Evolutionary conservation across 2,888 invertebrate genomes (phyloP).

Genomic region (Thereva nobilitata): DNA sequence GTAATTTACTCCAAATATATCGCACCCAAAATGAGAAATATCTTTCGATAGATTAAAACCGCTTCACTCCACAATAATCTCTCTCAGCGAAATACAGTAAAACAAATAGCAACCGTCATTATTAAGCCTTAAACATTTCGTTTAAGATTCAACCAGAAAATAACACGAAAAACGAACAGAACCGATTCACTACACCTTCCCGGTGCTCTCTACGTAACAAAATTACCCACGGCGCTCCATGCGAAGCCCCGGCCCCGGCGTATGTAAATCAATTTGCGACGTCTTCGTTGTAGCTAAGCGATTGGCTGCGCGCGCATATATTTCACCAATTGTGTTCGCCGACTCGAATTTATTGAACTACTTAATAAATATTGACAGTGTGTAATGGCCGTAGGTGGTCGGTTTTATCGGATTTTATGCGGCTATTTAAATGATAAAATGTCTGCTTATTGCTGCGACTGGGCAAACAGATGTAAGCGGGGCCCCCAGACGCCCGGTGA

Average conservation of each 20-base stretch:
- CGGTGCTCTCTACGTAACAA: constrained; percentile 7
- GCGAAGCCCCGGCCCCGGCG: constrained; percentile 3
- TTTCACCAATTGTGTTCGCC: constrained; percentile 32
- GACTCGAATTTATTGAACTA: constrained; percentile 40
- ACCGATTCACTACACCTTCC: constrained; percentile 11
- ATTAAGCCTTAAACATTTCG: constrained; percentile 9
- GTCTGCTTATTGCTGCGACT: constrained; percentile 33
- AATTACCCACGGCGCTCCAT: constrained; percentile 13
- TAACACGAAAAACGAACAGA: constrained; percentile 2
- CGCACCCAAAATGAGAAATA: too few relatives aligned
- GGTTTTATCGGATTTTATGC: constrained; percentile 37
- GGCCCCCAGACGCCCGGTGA: constrained; percentile 19
- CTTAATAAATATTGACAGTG: constrained; percentile 41
- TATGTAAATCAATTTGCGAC: constrained; percentile 22
- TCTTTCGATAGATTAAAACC: too few relatives aligned
- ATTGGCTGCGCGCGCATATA: constrained; percentile 20
- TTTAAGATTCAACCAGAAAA: background rate
- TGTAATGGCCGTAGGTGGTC: constrained; percentile 40
- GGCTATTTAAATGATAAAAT: constrained; percentile 40
- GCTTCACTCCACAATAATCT: too few relatives aligned
- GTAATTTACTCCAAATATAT: too few relatives aligned
- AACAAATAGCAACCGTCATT: too few relatives aligned
- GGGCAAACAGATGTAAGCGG: constrained; percentile 27
- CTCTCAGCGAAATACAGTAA: too few relatives aligned
- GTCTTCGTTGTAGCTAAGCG: constrained; percentile 21